Evolutionary conservation across 2,888 invertebrate genomes (phyloP).

Genomic region (Parapristionchus giblindavisi): DNA sequence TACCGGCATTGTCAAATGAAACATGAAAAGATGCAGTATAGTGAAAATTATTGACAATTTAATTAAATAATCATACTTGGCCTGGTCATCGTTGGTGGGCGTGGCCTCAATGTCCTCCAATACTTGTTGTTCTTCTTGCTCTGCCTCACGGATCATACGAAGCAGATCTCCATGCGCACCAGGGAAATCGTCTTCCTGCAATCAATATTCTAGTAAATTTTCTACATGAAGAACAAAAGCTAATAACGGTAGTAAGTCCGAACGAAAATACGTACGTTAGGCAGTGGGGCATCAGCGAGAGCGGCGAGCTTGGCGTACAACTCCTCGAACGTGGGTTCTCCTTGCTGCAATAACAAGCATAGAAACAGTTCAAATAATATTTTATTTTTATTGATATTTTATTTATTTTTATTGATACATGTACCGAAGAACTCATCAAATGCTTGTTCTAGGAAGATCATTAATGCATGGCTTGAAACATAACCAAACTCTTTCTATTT

Average conservation of each 20-base stretch:
- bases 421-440: too few species aligned
- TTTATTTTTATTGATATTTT: not conserved
- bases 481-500: too few species aligned
- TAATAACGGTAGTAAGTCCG: not conserved
- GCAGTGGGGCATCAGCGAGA: constrained; percentile 6
- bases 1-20: too few species aligned
- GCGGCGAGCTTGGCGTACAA: constrained; percentile 37
- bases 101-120: constrained; percentile 51
- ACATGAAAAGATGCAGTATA: too few species aligned
- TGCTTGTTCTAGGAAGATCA: too few species aligned
- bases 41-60: too few species aligned
- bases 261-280: constrained; percentile 10
- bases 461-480: too few species aligned
- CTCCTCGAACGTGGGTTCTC: constrained; percentile 50
- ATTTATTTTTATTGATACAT: too few species aligned
- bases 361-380: not conserved
- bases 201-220: not conserved
- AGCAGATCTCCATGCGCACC: constrained; percentile 35
- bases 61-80: constrained; percentile 26
- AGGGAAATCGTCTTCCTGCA: constrained; percentile 37
- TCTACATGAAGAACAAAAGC: not conserved
- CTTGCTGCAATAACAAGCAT: constrained; percentile 42
- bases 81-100: constrained; percentile 25
- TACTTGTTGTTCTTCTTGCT: constrained; percentile 46
- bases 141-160: constrained; percentile 45